Evolutionary conservation across 2,797 vertebrate genomes (phyloP), one percentile per base, ranked within the genome.

Genomic region (Todus mexicanus): DNA sequence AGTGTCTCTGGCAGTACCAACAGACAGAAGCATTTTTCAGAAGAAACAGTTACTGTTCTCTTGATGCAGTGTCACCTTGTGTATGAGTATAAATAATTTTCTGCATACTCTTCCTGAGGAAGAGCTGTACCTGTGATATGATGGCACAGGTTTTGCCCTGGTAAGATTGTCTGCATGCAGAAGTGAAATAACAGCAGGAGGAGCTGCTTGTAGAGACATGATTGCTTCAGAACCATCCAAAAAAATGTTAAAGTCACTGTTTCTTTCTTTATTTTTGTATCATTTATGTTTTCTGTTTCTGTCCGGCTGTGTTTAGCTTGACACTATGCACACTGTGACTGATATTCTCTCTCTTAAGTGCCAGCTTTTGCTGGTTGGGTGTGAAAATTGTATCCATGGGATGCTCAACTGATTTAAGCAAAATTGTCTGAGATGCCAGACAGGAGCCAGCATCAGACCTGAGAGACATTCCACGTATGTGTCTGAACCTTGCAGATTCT

Each of bases 391-490:
- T 56, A 70, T 57, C 26, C 47, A 26, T 8, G 9, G 59, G 68
- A 70, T 51, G 60, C 65, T 63, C 51, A 40, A 33, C 4, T 72
- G 63, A 65, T 89, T 69, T 69, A 69, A 68, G n/a, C 27, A 65
- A 79, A 89, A 86, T 61, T 61, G 37, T 35, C 80, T 69, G 38
- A 40, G 66, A 54, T 78, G 59, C 69, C 45, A 76, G 70, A 76
- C 69, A 5, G 11, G 27, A 89, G 72, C 37, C 29, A 76, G 26
- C 61, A 60, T 51, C 40, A 72, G 20, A 57, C 33, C 51, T 11
- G 48, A 71, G n/a, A 60, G 40, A 54, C 3, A 2, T 4, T 25
- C 31, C 1, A 0, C 20, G 38, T 42, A 23, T 5, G 1, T 19
- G 43, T 64, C 65, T n/a, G 33, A 88, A 53, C 50, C 48, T 43